Evolutionary conservation across 2,888 invertebrate species (phyloP), one percentile per base, ranked within the genome.

Genomic region (Synergus japonicus): DNA sequence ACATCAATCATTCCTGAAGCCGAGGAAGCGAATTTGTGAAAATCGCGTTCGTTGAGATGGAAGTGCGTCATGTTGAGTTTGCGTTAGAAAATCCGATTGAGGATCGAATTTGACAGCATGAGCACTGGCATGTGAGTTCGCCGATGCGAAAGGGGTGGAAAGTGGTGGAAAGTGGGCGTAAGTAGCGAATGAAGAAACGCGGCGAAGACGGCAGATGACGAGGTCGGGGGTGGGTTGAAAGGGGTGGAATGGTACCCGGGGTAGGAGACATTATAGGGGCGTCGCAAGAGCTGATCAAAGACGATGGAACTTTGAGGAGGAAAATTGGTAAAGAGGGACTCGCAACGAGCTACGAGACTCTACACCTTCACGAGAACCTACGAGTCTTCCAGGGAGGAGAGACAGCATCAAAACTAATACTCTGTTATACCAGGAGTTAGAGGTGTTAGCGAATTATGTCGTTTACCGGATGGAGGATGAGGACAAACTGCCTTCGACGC

Each of bases 281-380:
- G 89, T 88, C 86, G 89, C 86, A 86, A 88, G 88, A 89, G 88
- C 91, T 91, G 91, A 91, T 91, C 91, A 91, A 91, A 91, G 90
- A 90, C 90, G 90, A 90, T 89, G 89, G 87, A 87, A 90, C 90
- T 91, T 90, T 89, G 90, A 90, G 88, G 86, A 91, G 88, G 91
- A 91, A 91, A 91, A 91, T 91, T 91, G 91, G 89, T 89, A 90
- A 90, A 90, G 90, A 91, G 90, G 89, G 87, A 88, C 86, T 87
- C 85, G 84, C 84, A 82, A 85, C 87, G 84, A 87, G 86, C 81
- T 85, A 85, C 85, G 83, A 84, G 84, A 80, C 81, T 83, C 78
- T 84, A 77, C 64, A 80, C 63, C 78, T 76, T 18, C 60, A 49
- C 77, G 81, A 81, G 79, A 65, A 69, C 77, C 81, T 78, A 78